A percentile compares a stretch with the other conserved stretches of the same genome.
These are phyloP conservation scores for Eospalax fontanierii DNA, from an alignment of 2,797 vertebrate genomes.

Conservation along the genomic window DNA sequence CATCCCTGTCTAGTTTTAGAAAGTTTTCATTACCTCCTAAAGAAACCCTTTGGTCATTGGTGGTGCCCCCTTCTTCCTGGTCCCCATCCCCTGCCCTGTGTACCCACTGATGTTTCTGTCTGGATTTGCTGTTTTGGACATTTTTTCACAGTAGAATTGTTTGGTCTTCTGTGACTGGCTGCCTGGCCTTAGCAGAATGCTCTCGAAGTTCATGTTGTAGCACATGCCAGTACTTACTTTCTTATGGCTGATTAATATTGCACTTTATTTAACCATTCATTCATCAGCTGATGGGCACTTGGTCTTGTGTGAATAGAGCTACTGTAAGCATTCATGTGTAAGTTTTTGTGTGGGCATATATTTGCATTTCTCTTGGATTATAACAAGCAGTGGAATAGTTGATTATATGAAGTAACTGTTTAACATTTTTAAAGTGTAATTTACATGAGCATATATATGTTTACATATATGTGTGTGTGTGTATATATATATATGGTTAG, in stretches of 20 bases:
- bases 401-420: slow-evolving; percentile 1
- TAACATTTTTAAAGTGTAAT: slow-evolving; percentile 21
- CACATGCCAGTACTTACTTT: not conserved
- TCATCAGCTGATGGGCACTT: not conserved
- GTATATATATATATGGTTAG: no score
- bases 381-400: not conserved
- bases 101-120: not conserved
- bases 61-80: not conserved
- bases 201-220: not conserved
- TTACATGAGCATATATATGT: not conserved
- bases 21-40: slow-evolving; percentile 24
- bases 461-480: not conserved
- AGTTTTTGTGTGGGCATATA: not conserved
- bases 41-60: not conserved
- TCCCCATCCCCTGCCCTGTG: not conserved
- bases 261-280: not conserved
- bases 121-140: not conserved
- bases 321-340: not conserved
- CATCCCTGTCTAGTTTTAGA: not conserved
- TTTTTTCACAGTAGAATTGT: not conserved
- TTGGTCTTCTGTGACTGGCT: not conserved
- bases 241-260: not conserved
- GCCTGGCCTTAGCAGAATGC: not conserved
- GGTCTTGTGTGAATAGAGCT: slow-evolving; percentile 5
- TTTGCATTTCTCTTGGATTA: slow-evolving; percentile 31